Evolutionary conservation across 2,797 vertebrate species (phyloP).

Genomic region (Numenius phaeopus): DNA sequence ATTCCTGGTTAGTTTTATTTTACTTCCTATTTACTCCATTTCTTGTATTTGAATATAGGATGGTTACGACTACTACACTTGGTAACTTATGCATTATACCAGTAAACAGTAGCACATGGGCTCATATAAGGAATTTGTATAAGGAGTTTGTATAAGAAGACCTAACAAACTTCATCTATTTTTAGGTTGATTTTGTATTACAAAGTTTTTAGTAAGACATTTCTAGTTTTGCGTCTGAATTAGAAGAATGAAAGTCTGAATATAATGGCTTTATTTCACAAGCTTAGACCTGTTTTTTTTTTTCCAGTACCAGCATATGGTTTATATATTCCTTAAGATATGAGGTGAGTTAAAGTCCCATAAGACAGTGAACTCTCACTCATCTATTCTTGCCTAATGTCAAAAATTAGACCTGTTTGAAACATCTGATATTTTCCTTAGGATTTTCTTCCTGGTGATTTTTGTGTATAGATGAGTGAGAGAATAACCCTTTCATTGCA

Average conservation of each 20-base stretch:
- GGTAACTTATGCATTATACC: background rate
- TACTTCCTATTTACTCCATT: background rate
- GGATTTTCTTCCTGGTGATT: background rate
- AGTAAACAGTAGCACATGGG: background rate
- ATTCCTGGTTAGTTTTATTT: background rate
- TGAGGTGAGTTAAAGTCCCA: background rate
- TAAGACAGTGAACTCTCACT: background rate
- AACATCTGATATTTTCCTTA: background rate
- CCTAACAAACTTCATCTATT: background rate
- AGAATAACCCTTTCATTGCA: background rate
- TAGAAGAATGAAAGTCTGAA: background rate
- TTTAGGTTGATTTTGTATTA: background rate
- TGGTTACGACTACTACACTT: background rate
- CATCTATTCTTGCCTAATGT: background rate
- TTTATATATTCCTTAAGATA: background rate
- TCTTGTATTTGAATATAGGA: background rate
- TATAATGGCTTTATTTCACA: background rate
- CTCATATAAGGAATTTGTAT: background rate
- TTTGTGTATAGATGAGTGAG: background rate
- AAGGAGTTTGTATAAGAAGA: background rate
- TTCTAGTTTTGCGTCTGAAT: background rate
- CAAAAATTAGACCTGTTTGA: background rate
- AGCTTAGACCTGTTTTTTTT: background rate
- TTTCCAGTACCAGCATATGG: background rate
- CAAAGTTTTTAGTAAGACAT: background rate